These are phyloP conservation scores for Ctenoplectra terminalis DNA, from an alignment of 1,140 invertebrate species.

Conservation along the genomic window DNA sequence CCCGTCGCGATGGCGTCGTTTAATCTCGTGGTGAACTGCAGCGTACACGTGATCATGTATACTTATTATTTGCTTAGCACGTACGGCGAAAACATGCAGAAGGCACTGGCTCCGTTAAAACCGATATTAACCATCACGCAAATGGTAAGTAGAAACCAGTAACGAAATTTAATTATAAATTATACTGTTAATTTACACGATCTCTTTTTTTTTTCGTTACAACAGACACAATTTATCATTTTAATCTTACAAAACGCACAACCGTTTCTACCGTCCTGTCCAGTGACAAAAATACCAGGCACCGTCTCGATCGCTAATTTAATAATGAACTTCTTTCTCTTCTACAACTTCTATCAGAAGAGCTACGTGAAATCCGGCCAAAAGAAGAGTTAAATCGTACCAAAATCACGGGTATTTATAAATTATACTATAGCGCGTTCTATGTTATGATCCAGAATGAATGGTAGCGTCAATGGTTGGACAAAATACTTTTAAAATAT, in stretches of 20 bases:
- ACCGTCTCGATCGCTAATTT: background rate
- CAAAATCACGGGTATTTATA: too few relatives aligned
- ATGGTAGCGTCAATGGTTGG: background rate
- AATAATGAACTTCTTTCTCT: constrained; percentile 47
- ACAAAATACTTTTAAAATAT: background rate
- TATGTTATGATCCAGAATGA: too few relatives aligned
- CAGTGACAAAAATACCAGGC: background rate
- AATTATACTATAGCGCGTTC: too few relatives aligned
- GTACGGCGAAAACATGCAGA: constrained; percentile 69
- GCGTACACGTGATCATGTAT: constrained; percentile 78
- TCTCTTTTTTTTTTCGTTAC: background rate
- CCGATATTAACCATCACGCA: constrained; percentile 67
- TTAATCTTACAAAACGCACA: background rate
- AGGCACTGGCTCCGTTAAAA: constrained; percentile 58
- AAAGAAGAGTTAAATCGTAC: background rate
- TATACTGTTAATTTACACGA: background rate
- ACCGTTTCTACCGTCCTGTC: constrained; percentile 13
- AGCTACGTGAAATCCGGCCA: background rate
- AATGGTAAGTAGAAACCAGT: constrained; percentile 63
- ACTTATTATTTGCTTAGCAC: constrained; percentile 73
- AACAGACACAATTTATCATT: constrained; percentile 44
- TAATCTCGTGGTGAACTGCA: constrained; percentile 64
- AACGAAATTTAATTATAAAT: background rate
- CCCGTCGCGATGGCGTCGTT: constrained; percentile 66
- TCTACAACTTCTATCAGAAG: constrained; percentile 52